These are phyloP conservation scores for Petaurus breviceps DNA, from an alignment of 2,113 vertebrate genomes.

Conservation along the genomic window DNA sequence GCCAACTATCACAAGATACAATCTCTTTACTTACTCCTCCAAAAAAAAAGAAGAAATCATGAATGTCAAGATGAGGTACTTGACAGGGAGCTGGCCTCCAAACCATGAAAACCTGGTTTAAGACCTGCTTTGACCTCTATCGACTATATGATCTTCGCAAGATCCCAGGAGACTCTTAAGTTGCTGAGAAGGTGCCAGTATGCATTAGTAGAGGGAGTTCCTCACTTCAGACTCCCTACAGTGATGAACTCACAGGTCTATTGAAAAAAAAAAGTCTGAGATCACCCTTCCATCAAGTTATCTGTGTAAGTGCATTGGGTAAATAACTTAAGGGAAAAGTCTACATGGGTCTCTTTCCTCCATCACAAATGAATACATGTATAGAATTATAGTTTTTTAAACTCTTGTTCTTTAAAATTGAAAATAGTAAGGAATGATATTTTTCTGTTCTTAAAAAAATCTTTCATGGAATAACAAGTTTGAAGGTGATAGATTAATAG, in stretches of 20 bases:
- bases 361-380: not conserved
- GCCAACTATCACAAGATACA: no score
- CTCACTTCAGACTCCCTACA: not conserved
- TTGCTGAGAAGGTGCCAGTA: not conserved
- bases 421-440: not conserved
- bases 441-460: not conserved
- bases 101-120: not conserved
- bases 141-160: not conserved
- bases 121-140: not conserved
- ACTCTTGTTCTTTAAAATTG: not conserved
- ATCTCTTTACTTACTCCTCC: no score
- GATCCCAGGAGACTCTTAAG: not conserved
- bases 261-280: not conserved
- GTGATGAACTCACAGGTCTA: not conserved
- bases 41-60: not conserved
- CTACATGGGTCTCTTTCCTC: not conserved
- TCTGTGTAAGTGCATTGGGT: not conserved
- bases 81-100: not conserved
- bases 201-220: not conserved
- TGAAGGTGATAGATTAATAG: not conserved
- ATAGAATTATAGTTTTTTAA: not conserved
- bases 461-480: not conserved
- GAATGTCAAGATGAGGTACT: not conserved
- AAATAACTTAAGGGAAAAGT: not conserved
- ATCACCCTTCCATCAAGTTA: not conserved